Percentiles rank a stretch among this genome's conserved stretches.
Evolutionary conservation across 2,113 vertebrate genomes (phyloP).

Genomic region (Microtus oregoni): DNA sequence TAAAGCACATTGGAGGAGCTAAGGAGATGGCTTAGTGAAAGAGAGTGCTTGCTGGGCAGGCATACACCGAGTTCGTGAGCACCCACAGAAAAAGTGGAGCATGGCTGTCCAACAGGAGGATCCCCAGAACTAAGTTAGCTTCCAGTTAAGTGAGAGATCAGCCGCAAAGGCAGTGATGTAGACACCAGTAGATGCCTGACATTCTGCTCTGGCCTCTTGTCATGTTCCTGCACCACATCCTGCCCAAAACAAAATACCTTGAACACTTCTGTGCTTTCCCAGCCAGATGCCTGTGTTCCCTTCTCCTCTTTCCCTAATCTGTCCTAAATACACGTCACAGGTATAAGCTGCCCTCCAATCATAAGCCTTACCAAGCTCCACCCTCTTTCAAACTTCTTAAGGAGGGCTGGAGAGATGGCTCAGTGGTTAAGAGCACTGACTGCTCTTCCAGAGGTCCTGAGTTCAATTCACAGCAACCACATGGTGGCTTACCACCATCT

Average conservation of each 20-base stretch:
- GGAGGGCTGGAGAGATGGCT: neutral
- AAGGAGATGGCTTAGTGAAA: neutral
- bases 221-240: neutral
- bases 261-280: neutral
- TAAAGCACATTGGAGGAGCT: neutral
- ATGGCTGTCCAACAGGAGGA: neutral
- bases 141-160: neutral
- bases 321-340: neutral
- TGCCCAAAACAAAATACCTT: neutral
- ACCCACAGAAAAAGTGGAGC: neutral
- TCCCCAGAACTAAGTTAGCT: neutral
- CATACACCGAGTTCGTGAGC: too few relatives aligned
- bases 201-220: neutral
- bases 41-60: neutral
- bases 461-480: too few relatives aligned
- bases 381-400: neutral
- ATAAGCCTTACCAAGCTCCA: neutral
- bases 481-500: too few relatives aligned
- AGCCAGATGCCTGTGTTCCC: neutral
- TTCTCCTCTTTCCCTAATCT: neutral
- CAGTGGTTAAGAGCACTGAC: too few relatives aligned
- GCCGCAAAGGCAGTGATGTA: neutral
- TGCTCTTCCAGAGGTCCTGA: too few relatives aligned
- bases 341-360: neutral
- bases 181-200: neutral